phyloP scores from a whole-genome alignment of 1,140 invertebrate genomes.

The Cryptotermes secundus region DNA sequence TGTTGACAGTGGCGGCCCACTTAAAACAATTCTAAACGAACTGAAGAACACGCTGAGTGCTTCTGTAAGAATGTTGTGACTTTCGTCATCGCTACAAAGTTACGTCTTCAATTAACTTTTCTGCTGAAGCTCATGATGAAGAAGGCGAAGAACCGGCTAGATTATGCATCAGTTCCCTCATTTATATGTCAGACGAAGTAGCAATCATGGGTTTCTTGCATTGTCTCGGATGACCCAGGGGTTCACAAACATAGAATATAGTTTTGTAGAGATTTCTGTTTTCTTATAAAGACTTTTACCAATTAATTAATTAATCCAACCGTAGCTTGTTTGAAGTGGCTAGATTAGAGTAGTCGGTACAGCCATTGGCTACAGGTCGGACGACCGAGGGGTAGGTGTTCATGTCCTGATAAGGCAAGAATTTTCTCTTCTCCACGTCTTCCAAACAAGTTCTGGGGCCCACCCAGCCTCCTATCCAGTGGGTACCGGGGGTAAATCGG shows the following conservation, averaged over 20 bases:
- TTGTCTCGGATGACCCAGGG: background rate
- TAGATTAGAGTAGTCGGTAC: too few species aligned
- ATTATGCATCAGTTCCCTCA: background rate
- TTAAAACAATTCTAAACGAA: background rate
- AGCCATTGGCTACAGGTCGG: too few species aligned
- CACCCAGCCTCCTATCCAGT: too few species aligned
- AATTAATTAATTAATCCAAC: too few species aligned
- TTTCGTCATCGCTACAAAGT: background rate
- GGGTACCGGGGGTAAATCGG: too few species aligned
- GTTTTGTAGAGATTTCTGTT: too few species aligned
- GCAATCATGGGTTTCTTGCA: background rate
- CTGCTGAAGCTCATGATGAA: background rate
- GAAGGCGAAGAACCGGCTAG: background rate
- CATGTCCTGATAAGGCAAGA: too few species aligned
- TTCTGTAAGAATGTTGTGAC: background rate
- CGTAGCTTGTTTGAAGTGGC: too few species aligned
- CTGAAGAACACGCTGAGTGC: background rate
- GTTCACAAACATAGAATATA: background rate
- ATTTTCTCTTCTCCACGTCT: too few species aligned
- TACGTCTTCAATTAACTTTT: background rate
- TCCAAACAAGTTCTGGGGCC: too few species aligned
- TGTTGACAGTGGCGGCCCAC: background rate
- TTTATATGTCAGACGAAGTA: background rate
- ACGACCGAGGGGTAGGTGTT: too few species aligned
- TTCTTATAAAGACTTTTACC: too few species aligned